phyloP scores from a whole-genome alignment of 1,140 invertebrate genomes.

The Pseudomyrmex dendroicus region DNA sequence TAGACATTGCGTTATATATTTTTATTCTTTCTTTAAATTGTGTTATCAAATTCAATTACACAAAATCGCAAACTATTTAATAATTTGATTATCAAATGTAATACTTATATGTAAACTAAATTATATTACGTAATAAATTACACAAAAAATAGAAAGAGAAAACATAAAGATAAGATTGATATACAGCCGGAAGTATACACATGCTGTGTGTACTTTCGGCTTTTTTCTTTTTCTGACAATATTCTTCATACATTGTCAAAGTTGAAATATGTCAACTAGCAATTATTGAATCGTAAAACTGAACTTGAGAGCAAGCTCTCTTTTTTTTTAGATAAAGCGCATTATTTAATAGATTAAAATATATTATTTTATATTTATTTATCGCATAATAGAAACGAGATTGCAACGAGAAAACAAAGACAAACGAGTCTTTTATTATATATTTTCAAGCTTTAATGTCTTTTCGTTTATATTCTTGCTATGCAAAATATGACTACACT shows the following conservation, averaged over 20 bases:
- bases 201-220: background rate
- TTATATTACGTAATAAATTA: background rate
- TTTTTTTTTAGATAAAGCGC: conserved; percentile 14
- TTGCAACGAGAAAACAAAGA: background rate
- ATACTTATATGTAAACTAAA: background rate
- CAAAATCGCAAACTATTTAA: background rate
- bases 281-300: conserved; percentile 22
- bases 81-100: background rate
- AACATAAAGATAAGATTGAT: background rate
- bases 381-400: no score
- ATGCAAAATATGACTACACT: conserved; percentile 6
- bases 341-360: no score
- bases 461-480: no score
- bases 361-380: no score
- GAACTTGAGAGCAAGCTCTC: conserved; percentile 14
- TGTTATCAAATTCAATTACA: background rate
- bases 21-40: background rate
- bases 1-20: background rate
- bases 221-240: conserved; percentile 9
- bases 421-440: conserved; percentile 12
- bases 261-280: conserved; percentile 15
- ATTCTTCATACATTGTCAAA: conserved; percentile 10
- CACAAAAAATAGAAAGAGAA: background rate
- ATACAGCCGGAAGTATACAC: background rate
- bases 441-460: no score